A percentile compares a stretch with the other conserved stretches of the same genome.
These are phyloP conservation scores for Menura novaehollandiae DNA, from an alignment of 2,113 vertebrate species.

Conservation along the genomic window DNA sequence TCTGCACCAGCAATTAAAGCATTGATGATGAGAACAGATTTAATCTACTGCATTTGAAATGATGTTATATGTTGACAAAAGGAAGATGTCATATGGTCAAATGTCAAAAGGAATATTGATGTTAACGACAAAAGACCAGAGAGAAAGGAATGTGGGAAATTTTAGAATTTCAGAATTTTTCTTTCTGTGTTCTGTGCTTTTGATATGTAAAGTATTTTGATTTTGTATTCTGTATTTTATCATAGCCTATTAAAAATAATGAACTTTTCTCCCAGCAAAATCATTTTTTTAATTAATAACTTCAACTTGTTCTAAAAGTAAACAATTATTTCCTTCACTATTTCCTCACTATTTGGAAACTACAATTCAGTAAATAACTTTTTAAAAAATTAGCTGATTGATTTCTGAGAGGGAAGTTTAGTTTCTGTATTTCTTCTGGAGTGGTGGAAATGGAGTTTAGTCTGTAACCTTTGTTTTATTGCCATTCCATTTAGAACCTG, in stretches of 20 bases:
- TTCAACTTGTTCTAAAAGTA: not conserved
- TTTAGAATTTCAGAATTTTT: not conserved
- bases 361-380: not conserved
- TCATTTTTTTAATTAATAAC: not conserved
- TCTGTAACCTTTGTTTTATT: not conserved
- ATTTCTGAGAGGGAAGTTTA: not conserved
- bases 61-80: not conserved
- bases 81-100: not conserved
- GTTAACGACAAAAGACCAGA: not conserved
- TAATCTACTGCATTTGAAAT: not conserved
- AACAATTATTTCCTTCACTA: not conserved
- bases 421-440: not conserved
- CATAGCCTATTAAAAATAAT: not conserved
- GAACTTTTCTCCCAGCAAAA: not conserved
- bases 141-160: not conserved
- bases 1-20: not conserved
- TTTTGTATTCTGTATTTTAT: not conserved
- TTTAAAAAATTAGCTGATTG: not conserved
- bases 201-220: not conserved
- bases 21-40: not conserved
- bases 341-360: not conserved
- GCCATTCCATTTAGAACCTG: not conserved
- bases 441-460: not conserved
- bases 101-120: not conserved
- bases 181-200: not conserved